phyloP scores from a whole-genome alignment of 1,140 invertebrate genomes.

The Bombus vancouverensis region DNA sequence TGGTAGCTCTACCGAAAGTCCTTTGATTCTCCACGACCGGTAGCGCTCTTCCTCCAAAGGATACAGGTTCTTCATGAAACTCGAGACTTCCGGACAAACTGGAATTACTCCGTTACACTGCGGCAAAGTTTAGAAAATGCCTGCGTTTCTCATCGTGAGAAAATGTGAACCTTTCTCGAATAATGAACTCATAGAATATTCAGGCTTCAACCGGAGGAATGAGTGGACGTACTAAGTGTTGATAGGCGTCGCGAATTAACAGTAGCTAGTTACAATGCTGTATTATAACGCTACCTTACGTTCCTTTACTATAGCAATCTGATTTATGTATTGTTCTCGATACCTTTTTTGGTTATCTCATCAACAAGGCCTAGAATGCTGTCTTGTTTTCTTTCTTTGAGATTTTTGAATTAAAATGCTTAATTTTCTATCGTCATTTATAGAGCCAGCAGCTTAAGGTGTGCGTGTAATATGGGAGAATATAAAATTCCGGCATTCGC shows the following conservation, averaged over 20 bases:
- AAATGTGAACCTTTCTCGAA: slow-evolving; percentile 22
- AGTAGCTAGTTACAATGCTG: background rate
- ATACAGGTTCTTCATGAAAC: slow-evolving; percentile 52
- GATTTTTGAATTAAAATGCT: background rate
- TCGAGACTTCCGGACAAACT: slow-evolving; percentile 67
- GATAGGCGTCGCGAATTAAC: background rate
- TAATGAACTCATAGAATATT: slow-evolving; percentile 22
- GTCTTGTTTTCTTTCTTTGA: background rate
- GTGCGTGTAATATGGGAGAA: background rate
- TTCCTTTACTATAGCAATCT: background rate
- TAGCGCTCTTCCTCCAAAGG: slow-evolving; percentile 19
- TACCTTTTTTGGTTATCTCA: background rate
- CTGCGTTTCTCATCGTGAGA: slow-evolving; percentile 25
- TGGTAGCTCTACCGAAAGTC: background rate
- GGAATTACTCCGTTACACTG: slow-evolving; percentile 33
- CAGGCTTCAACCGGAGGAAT: background rate
- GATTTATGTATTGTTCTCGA: background rate
- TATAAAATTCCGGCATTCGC: background rate
- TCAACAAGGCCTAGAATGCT: background rate
- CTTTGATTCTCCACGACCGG: background rate
- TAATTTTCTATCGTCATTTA: background rate
- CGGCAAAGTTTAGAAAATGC: slow-evolving; percentile 20
- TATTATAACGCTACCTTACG: background rate
- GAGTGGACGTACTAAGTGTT: slow-evolving; percentile 16
- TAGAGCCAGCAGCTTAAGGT: background rate